A percentile compares a stretch with the other conserved stretches of the same genome.
Evolutionary conservation across 35 echinoderm and acorn worm species (phyloP).

Genomic region (Diadema setosum): DNA sequence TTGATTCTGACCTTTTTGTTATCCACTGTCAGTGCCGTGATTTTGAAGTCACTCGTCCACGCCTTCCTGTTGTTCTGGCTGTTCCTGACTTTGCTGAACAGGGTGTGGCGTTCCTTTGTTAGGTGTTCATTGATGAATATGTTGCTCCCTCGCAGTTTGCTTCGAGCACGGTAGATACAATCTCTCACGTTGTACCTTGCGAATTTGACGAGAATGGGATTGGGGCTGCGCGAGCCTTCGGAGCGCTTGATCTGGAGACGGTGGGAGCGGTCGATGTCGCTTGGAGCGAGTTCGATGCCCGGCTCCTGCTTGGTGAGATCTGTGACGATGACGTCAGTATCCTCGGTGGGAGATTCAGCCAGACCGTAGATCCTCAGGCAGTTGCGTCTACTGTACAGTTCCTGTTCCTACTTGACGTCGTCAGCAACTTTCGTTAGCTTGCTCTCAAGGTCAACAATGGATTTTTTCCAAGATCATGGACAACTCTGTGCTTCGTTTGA

Average conservation of each 20-base stretch:
- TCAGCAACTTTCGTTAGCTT: not conserved
- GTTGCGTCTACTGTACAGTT: not conserved
- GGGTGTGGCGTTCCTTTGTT: not conserved
- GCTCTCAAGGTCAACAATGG: not conserved
- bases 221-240: not conserved
- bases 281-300: not conserved
- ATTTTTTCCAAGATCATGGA: not conserved
- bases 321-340: not conserved
- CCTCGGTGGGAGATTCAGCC: not conserved
- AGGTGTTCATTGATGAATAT: not conserved
- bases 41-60: not conserved
- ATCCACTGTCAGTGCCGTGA: too few relatives aligned
- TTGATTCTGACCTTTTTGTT: not conserved
- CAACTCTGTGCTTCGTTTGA: not conserved
- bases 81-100: not conserved
- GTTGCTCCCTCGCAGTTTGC: not conserved
- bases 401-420: not conserved
- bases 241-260: too few relatives aligned
- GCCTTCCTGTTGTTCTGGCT: not conserved
- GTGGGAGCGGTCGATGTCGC: slow-evolving; percentile 43
- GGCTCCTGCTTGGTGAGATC: slow-evolving; percentile 3
- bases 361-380: not conserved
- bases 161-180: not conserved
- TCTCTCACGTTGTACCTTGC: not conserved
- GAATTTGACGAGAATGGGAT: not conserved